Evolutionary conservation across 2,113 vertebrate species (phyloP), one percentile per base, ranked within the genome.

Genomic region (Athene cunicularia): DNA sequence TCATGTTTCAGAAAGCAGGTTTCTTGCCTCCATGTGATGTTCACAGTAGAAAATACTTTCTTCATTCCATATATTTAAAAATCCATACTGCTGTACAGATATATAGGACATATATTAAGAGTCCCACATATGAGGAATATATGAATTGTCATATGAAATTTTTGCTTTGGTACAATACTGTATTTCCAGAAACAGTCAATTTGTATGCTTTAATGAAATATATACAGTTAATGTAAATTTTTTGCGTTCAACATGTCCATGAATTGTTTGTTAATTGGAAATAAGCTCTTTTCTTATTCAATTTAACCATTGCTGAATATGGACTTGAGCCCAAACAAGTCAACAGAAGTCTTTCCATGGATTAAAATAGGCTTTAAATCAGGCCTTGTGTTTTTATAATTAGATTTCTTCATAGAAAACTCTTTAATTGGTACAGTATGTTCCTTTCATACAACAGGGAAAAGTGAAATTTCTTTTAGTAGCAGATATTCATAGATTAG

Each of bases 311-410:
- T 93, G 47, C 63, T 88, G 71, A 86, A 55, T 73, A 86, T 59
- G 71, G 87, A 73, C 55, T 86, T 58, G 35, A 90, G 88, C 50
- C 81, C 75, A 93, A 89, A 66, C 67, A 83, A 90, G 66, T 71
- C 70, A 92, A 70, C 55, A 80, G 72, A 77, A 96, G 72, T 86
- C 85, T 86, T 94, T 94, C 59, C 59, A 56, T 52, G 52, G 71
- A 43, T 37, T 67, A 75, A 96, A 97, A 81, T 60, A 87, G 74
- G 47, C 43, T 95, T 95, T 97, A 92, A 95, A 94, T 93, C 79
- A 88, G 68, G 72, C 80, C 43, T 86, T 96, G 63, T 96, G 75
- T 84, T 97, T 93, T 95, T 95, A 93, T 95, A 96, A 96, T 97
- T 96, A 93, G 73, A 72, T 93, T 95, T 95, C 30, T 96, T 93